Conservation (phyloP, 2,113 vertebrate species). For the Pedetes capensis region DNA sequence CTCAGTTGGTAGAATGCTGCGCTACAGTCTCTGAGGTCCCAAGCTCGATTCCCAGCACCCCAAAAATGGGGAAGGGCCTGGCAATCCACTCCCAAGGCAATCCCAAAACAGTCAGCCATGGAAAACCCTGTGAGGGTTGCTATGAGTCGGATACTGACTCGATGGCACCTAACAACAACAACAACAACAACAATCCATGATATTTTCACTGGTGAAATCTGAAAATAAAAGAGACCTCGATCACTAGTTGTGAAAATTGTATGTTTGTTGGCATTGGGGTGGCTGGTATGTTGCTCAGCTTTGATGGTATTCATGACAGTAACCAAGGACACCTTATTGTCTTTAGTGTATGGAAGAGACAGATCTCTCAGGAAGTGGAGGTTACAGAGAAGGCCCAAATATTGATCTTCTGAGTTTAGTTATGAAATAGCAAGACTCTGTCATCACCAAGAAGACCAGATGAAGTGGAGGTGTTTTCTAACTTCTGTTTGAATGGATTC, state of each 20-base stretch:
- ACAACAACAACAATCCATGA: no score
- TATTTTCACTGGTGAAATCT: neutral
- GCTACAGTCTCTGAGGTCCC: no score
- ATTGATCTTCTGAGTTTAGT: neutral
- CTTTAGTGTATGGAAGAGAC: fast-evolving
- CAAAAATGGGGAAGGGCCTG: no score
- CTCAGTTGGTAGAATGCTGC: no score
- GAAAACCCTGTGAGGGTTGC: no score
- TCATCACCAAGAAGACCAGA: neutral
- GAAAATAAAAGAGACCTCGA: neutral
- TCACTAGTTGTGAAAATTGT: neutral
- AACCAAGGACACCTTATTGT: neutral
- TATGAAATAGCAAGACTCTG: neutral
- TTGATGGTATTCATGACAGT: fast-evolving
- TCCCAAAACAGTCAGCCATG: no score
- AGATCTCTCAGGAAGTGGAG: neutral
- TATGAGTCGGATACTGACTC: no score
- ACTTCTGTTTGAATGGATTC: neutral
- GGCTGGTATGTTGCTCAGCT: no score
- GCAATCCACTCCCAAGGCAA: no score
- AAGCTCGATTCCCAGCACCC: no score
- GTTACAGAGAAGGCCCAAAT: neutral
- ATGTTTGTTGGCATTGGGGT: neutral
- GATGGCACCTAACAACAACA: no score
- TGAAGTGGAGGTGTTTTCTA: neutral